Evolutionary conservation across 2,113 vertebrate species (phyloP).

Genomic region (Eira barbara): DNA sequence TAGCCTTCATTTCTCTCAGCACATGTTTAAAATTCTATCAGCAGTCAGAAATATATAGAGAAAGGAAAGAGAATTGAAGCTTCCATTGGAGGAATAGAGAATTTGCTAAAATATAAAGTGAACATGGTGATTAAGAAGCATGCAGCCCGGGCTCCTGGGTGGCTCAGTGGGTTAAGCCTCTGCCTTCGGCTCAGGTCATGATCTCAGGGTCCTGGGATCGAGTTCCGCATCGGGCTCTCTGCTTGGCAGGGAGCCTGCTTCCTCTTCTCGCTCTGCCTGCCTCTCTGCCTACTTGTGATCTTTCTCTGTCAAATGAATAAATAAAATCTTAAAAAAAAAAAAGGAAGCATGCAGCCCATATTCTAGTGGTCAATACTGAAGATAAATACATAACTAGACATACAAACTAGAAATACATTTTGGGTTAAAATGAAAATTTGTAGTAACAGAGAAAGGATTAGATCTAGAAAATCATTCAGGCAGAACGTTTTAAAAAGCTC

Average conservation of each 20-base stretch:
- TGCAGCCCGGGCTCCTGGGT: no score
- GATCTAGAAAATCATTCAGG: not conserved
- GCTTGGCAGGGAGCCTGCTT: no score
- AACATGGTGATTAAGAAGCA: not conserved
- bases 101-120: not conserved
- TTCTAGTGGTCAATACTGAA: not conserved
- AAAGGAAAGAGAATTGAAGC: not conserved
- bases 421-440: not conserved
- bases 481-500: not conserved
- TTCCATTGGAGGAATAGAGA: not conserved
- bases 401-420: not conserved
- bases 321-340: no score
- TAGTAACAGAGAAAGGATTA: not conserved
- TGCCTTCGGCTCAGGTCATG: no score
- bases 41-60: not conserved
- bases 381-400: not conserved
- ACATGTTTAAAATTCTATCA: not conserved
- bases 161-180: no score
- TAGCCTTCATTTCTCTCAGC: not conserved
- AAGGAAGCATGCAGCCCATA: not conserved
- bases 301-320: no score
- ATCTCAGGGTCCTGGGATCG: no score
- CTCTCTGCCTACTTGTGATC: no score
- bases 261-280: no score
- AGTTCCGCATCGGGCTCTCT: no score